Evolutionary conservation across 2,797 vertebrate genomes (phyloP).

Genomic region (Prionace glauca): DNA sequence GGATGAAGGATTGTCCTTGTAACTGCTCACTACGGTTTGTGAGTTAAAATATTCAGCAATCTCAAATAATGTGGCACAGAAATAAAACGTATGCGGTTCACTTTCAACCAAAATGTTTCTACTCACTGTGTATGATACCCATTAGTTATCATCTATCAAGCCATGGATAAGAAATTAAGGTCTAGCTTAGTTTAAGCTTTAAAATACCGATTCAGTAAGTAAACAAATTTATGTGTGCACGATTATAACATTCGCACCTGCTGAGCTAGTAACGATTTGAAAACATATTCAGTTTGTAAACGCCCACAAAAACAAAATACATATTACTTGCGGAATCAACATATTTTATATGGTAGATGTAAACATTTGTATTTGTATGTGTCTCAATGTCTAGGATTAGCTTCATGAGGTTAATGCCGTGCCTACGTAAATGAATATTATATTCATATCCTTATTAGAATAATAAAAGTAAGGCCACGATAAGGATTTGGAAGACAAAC

Average conservation of each 20-base stretch:
- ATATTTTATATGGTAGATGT: background rate
- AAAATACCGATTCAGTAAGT: background rate
- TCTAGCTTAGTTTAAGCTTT: background rate
- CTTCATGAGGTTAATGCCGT: conserved; percentile 5
- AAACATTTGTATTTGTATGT: background rate
- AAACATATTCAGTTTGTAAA: background rate
- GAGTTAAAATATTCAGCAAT: background rate
- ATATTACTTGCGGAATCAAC: background rate
- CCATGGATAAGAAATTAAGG: background rate
- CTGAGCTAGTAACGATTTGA: background rate
- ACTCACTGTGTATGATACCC: background rate
- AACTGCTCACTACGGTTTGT: background rate
- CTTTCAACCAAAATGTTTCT: background rate
- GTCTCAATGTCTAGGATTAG: background rate
- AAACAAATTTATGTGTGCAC: background rate
- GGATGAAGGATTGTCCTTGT: background rate
- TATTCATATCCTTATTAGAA: background rate
- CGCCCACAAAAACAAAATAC: background rate
- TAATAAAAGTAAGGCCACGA: background rate
- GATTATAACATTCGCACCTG: background rate
- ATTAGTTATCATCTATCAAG: background rate
- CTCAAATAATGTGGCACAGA: background rate
- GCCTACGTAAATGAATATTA: conserved; percentile 3
- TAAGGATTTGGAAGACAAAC: conserved; percentile 17
- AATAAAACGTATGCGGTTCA: background rate